A percentile compares a stretch with the other conserved stretches of the same genome.
Conservation (phyloP, 1,140 invertebrate species). For the Drosophila biarmipes region DNA sequence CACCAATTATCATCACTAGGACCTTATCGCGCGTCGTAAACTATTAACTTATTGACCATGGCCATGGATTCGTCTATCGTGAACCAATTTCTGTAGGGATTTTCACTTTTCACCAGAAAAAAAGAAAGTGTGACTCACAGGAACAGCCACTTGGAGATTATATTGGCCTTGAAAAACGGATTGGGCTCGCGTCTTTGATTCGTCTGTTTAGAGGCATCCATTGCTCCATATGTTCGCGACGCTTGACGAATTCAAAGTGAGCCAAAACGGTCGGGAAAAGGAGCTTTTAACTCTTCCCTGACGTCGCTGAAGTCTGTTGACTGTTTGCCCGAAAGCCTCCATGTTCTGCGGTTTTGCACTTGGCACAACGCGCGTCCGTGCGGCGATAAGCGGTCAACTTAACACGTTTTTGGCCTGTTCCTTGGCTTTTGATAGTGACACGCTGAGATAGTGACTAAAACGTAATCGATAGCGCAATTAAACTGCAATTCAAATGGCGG, state of each 20-base stretch:
- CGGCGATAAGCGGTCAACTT: constrained; percentile 39
- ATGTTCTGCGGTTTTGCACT: constrained; percentile 64
- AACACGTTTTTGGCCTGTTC: constrained; percentile 17
- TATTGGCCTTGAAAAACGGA: constrained; percentile 61
- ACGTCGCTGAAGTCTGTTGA: constrained; percentile 27
- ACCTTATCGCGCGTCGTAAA: constrained; percentile 23
- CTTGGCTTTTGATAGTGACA: constrained; percentile 21
- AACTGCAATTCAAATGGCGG: constrained; percentile 10
- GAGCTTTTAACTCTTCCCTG: constrained; percentile 41
- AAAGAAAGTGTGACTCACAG: constrained; percentile 45
- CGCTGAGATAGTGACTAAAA: constrained; percentile 22
- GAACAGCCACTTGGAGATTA: constrained; percentile 70
- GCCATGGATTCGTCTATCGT: background rate
- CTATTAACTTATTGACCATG: constrained; percentile 21
- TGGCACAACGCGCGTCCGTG: constrained; percentile 45
- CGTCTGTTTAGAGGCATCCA: constrained; percentile 52
- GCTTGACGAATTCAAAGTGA: constrained; percentile 43
- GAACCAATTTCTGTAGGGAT: background rate
- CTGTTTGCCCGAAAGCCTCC: constrained; percentile 35
- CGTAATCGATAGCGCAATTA: constrained; percentile 34
- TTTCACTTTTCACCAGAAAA: constrained; percentile 17
- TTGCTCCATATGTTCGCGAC: constrained; percentile 33
- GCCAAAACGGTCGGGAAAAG: background rate
- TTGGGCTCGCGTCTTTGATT: constrained; percentile 54
- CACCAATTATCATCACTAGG: background rate